Evolutionary conservation across 2,888 invertebrate species (phyloP).

Genomic region (Resseliella maxima): DNA sequence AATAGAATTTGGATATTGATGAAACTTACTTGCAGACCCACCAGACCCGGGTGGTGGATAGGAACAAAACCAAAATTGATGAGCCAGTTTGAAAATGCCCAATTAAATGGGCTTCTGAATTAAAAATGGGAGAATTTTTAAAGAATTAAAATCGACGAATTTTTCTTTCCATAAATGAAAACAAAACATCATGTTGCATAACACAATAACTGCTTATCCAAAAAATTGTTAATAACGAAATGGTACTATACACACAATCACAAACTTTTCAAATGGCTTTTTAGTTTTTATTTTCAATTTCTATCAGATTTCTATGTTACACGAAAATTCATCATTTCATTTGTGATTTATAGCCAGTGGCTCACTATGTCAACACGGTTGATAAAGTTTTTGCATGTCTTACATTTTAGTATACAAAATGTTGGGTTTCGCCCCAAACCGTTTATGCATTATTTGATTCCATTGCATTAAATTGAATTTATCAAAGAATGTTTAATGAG

Average conservation of each 20-base stretch:
- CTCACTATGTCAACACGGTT: too few relatives aligned
- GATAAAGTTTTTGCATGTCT: background rate
- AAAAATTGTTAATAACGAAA: too few relatives aligned
- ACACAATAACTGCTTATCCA: background rate
- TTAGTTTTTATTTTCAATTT: too few relatives aligned
- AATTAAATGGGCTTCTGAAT: constrained; percentile 56
- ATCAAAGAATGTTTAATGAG: constrained; percentile 7
- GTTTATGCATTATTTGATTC: constrained; percentile 1
- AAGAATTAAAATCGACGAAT: background rate
- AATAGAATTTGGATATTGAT: background rate
- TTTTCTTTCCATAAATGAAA: background rate
- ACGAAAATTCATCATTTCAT: background rate
- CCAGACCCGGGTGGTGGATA: constrained; percentile 83
- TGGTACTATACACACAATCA: too few relatives aligned
- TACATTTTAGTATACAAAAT: background rate
- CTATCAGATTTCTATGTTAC: too few relatives aligned
- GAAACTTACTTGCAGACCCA: constrained; percentile 72
- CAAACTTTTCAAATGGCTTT: too few relatives aligned
- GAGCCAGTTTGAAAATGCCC: constrained; percentile 70
- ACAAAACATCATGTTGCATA: background rate
- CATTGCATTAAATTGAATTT: background rate
- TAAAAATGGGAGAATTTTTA: background rate
- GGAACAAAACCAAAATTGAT: constrained; percentile 88
- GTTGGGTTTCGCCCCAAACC: background rate
- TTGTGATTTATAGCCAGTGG: too few relatives aligned